These are phyloP conservation scores for Ataeniobius toweri DNA, from an alignment of 2,797 vertebrate species.

Conservation along the genomic window DNA sequence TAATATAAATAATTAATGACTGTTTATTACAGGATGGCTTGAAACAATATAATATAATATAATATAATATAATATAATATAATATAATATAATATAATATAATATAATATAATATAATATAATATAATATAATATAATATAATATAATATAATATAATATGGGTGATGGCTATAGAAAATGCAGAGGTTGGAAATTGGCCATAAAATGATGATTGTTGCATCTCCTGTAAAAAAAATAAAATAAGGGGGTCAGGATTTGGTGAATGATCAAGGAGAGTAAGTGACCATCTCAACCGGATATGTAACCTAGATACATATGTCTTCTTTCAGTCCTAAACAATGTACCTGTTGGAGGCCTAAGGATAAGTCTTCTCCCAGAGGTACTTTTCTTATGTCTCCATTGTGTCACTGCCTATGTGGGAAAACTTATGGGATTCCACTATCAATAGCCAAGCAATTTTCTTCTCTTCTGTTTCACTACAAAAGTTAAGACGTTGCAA, in stretches of 20 bases:
- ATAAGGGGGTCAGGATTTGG: constrained; percentile 21
- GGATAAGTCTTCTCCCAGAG: constrained; percentile 44
- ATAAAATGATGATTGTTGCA: background rate
- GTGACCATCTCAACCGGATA: constrained; percentile 55
- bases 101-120: too few species aligned
- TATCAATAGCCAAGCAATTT: constrained; percentile 8
- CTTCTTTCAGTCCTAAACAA: constrained; percentile 70
- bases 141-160: background rate
- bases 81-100: background rate
- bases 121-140: too few species aligned
- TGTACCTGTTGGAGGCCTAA: constrained; percentile 67
- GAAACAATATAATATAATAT: too few species aligned
- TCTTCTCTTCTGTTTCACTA: constrained; percentile 15
- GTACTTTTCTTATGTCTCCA: constrained; percentile 1
- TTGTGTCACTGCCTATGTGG: constrained; percentile 8
- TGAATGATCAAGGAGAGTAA: constrained; percentile 57
- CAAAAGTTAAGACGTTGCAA: constrained; percentile 23
- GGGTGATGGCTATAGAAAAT: background rate
- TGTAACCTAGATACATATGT: constrained; percentile 63
- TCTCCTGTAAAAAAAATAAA: background rate
- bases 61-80: too few species aligned
- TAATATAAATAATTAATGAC: background rate
- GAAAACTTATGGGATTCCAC: constrained; percentile 17
- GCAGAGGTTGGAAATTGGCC: background rate
- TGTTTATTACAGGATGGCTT: background rate